Conservation (phyloP, 2,113 vertebrate genomes). For the Bufo bufo region DNA sequence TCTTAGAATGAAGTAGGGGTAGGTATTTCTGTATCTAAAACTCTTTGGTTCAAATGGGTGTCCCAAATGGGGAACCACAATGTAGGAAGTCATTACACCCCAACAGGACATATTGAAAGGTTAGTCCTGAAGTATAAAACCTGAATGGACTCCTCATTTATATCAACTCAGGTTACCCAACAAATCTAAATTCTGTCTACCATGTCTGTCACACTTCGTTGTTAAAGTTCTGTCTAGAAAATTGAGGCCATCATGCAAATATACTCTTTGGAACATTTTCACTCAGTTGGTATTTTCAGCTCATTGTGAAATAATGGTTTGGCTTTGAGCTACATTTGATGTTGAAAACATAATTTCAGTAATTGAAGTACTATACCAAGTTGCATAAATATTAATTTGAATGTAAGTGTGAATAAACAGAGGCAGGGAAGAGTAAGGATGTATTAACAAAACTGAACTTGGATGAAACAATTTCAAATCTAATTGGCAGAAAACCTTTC, state of each 20-base stretch:
- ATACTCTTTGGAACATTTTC: neutral
- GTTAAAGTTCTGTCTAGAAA: neutral
- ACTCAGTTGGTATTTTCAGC: neutral
- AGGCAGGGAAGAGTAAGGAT: neutral
- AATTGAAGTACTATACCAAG: constrained; percentile 6
- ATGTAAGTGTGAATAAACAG: neutral
- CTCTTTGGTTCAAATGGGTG: too few relatives aligned
- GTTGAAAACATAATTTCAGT: constrained; percentile 3
- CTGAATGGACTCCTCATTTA: neutral
- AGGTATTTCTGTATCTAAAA: too few relatives aligned
- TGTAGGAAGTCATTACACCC: too few relatives aligned
- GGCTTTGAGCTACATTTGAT: constrained; percentile 22
- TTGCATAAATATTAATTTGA: neutral
- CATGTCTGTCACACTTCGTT: neutral
- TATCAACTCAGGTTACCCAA: neutral
- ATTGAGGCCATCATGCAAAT: neutral
- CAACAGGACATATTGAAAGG: too few relatives aligned
- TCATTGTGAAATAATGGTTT: neutral
- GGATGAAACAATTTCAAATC: neutral
- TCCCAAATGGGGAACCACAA: too few relatives aligned
- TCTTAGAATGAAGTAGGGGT: too few relatives aligned
- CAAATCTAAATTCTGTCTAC: neutral
- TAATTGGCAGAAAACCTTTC: constrained; percentile 22
- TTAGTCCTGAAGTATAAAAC: neutral
- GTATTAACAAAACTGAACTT: neutral